Evolutionary conservation across 2,888 invertebrate species (phyloP), one percentile per base, ranked within the genome.

Genomic region (Athetis lepigone): DNA sequence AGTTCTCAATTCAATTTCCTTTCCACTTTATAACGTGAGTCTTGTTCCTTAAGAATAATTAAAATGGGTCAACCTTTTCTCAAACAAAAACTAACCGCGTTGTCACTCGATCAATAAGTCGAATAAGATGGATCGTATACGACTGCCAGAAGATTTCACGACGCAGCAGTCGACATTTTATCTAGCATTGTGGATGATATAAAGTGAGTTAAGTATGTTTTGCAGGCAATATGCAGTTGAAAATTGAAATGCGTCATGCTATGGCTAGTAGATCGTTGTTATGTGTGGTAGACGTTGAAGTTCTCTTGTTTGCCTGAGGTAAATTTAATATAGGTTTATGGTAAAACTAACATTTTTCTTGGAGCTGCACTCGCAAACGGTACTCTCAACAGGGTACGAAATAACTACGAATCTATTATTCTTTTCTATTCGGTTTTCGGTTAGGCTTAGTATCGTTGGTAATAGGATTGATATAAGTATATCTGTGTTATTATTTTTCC

Each of bases 61-160:
- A 23, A 75, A 75, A 62, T 75, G 63, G 71, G 70, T 70, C 65
- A 60, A 43, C 39, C 40, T 68, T 55, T 69, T 40, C 61, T 51
- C 23, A 19, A 72, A 29, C 19, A 49, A 47, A 50, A 58, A 25
- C 54, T 54, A 70, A 19, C 37, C 47, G 59, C 49, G 25, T 42
- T 59, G 60, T 56, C 56, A 40, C 50, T 18, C 16, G 73, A 79
- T 77, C 79, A 62, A 79, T 77, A 68, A 63, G 56, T 40, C 16
- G 56, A 52, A 62, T 57, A 58, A 61, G 69, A 52, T 63, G 47
- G 61, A 66, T 63, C 40, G 58, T 27, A 29, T 29, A 42, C 36
- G 43, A 42, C 19, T 63, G 45, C 42, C n/a, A 27, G 55, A 40
- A 43, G n/a, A 61, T 60, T 70, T 59, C 40, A 59, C 51, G 37